Percentiles rank a stretch among this genome's conserved stretches.
Evolutionary conservation across 2,888 invertebrate genomes (phyloP).

Genomic region (Apamea crenata): DNA sequence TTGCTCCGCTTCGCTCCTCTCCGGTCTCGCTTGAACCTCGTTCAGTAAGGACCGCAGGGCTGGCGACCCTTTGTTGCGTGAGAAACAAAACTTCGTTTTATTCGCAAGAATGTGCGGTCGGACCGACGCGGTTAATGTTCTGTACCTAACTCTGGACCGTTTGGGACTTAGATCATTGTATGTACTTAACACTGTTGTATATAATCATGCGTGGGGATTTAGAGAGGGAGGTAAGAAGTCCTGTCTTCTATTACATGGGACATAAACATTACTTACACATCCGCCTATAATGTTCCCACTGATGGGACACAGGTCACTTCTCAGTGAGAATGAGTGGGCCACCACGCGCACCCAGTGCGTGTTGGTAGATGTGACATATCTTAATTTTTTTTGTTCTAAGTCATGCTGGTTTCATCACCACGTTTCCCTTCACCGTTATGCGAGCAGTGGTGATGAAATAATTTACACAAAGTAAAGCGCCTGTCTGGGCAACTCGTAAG

Average conservation of each 20-base stretch:
- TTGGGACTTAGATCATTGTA: conserved; percentile 52
- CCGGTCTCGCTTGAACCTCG: conserved; percentile 31
- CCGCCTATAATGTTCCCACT: too few species aligned
- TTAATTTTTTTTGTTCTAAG: background rate
- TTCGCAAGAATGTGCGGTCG: conserved; percentile 79
- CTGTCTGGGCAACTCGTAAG: too few species aligned
- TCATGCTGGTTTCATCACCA: too few species aligned
- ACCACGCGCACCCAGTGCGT: too few species aligned
- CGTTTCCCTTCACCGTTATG: too few species aligned
- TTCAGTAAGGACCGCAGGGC: conserved; percentile 41
- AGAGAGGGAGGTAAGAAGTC: background rate
- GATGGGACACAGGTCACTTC: too few species aligned
- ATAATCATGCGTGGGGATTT: conserved; percentile 31
- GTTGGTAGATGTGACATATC: background rate
- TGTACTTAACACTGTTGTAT: conserved; percentile 51
- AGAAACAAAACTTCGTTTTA: conserved; percentile 76
- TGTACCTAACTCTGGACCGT: conserved; percentile 58
- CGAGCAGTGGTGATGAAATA: too few species aligned
- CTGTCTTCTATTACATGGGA: background rate
- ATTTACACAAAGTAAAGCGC: too few species aligned
- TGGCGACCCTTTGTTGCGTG: conserved; percentile 73
- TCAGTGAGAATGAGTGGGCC: too few species aligned
- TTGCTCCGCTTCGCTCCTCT: conserved; percentile 20
- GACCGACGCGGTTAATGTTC: conserved; percentile 65
- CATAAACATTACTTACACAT: background rate